Percentiles rank a stretch among this genome's conserved stretches.
Evolutionary conservation across 2,888 invertebrate species (phyloP).

Genomic region (Chloroclystis v-ata): DNA sequence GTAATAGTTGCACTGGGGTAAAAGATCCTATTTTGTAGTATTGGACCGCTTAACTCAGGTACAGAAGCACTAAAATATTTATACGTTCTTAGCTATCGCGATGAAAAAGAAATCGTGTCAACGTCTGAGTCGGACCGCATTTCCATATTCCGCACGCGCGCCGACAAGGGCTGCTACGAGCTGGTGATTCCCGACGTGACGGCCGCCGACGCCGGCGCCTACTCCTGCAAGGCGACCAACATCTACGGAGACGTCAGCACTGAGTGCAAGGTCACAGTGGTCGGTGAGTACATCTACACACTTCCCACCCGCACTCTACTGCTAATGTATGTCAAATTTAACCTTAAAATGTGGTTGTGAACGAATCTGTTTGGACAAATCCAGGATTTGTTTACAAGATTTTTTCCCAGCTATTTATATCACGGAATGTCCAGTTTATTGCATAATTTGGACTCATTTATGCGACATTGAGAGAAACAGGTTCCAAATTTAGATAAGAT

Average conservation of each 20-base stretch:
- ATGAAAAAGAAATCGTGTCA: constrained; percentile 84
- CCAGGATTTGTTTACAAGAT: constrained; percentile 59
- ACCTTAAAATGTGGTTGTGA: too few relatives aligned
- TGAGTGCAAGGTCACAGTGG: constrained; percentile 87
- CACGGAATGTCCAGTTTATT: constrained; percentile 37
- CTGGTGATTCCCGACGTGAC: constrained; percentile 90
- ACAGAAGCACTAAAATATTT: too few relatives aligned
- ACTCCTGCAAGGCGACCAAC: constrained; percentile 91
- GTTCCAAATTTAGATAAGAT: too few relatives aligned
- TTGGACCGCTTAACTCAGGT: too few relatives aligned
- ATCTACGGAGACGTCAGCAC: constrained; percentile 86
- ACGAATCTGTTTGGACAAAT: constrained; percentile 48
- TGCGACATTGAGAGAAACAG: constrained; percentile 17
- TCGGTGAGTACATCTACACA: constrained; percentile 76
- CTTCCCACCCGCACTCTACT: too few relatives aligned
- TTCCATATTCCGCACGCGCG: constrained; percentile 84
- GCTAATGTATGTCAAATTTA: too few relatives aligned
- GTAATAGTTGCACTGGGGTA: too few relatives aligned
- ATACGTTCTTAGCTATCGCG: constrained; percentile 90
- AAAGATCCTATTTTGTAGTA: too few relatives aligned
- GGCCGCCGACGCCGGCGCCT: constrained; percentile 87
- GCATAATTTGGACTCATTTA: constrained; percentile 28
- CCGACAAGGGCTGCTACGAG: constrained; percentile 91
- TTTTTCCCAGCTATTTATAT: constrained; percentile 39
- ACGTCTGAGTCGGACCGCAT: constrained; percentile 82